Conservation (phyloP, 1,140 invertebrate species). For the Bombyx mori region DNA sequence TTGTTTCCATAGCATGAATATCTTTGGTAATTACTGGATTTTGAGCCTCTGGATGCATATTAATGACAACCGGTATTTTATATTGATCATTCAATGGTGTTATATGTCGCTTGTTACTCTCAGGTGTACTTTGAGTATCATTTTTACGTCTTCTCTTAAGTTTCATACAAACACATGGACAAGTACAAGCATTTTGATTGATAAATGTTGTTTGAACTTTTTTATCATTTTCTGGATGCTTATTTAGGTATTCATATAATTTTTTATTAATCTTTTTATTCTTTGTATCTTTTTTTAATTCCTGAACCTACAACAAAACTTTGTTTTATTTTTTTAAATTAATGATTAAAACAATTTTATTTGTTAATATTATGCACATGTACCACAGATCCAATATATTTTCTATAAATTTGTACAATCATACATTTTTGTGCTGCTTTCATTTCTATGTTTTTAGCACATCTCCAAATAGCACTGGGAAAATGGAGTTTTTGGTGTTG, state of each 20-base stretch:
- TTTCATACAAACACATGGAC: slow-evolving; percentile 39
- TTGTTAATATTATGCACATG: not conserved
- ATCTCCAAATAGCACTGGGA: slow-evolving; percentile 61
- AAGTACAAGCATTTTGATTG: slow-evolving; percentile 32
- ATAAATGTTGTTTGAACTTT: slow-evolving; percentile 39
- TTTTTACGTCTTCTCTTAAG: slow-evolving; percentile 33
- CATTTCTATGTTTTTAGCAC: slow-evolving; percentile 61
- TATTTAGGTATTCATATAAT: slow-evolving; percentile 43
- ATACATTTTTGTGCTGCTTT: slow-evolving; percentile 54
- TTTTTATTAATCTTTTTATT: slow-evolving; percentile 45
- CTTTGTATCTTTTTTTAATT: slow-evolving; percentile 48
- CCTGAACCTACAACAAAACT: slow-evolving; percentile 39
- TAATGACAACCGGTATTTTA: slow-evolving; percentile 10
- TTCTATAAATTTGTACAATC: slow-evolving; percentile 57
- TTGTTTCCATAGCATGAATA: not conserved
- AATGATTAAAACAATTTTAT: not conserved
- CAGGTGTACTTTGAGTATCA: not conserved
- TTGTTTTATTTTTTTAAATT: not conserved
- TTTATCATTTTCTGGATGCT: slow-evolving; percentile 50
- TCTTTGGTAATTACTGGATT: slow-evolving; percentile 1
- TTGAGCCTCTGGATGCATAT: slow-evolving; percentile 3
- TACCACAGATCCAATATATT: slow-evolving; percentile 48
- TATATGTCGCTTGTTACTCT: not conserved
- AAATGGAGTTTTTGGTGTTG: slow-evolving; percentile 56
- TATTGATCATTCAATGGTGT: not conserved